Conservation (phyloP, 1,140 invertebrate species). For the Amphibalanus amphitrite region DNA sequence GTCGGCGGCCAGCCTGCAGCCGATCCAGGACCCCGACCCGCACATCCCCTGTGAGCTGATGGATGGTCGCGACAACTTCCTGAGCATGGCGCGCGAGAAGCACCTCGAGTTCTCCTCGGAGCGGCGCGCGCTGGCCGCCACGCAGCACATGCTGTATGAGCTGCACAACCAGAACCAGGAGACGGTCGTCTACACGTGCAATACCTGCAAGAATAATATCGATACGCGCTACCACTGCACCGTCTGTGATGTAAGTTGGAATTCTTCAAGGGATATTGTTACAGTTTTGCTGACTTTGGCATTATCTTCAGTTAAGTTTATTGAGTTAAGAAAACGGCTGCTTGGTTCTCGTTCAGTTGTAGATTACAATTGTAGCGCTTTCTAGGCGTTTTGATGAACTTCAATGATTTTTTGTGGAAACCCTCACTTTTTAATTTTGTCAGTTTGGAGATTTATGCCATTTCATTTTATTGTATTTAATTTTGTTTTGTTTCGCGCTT, state of each 20-base stretch:
- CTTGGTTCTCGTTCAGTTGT: too few relatives aligned
- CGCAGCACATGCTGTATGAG: slow-evolving; percentile 94
- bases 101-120: slow-evolving; percentile 98
- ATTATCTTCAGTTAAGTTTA: too few relatives aligned
- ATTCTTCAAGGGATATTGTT: too few relatives aligned
- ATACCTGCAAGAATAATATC: slow-evolving; percentile 86
- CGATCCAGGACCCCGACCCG: slow-evolving; percentile 89
- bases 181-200: slow-evolving; percentile 96
- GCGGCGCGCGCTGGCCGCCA: slow-evolving; percentile 85
- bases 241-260: slow-evolving; percentile 50
- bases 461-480: too few relatives aligned
- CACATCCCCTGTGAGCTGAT: slow-evolving; percentile 91
- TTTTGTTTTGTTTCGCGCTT: too few relatives aligned
- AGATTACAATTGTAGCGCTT: too few relatives aligned
- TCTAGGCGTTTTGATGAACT: too few relatives aligned
- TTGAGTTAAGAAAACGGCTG: too few relatives aligned
- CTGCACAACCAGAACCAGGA: slow-evolving; percentile 96
- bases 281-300: too few relatives aligned
- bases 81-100: slow-evolving; percentile 94
- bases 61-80: slow-evolving; percentile 97
- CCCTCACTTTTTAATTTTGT: too few relatives aligned
- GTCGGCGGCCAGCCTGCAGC: slow-evolving; percentile 73
- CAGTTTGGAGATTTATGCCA: too few relatives aligned
- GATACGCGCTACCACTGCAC: slow-evolving; percentile 96
- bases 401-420: too few relatives aligned